A percentile compares a stretch with the other conserved stretches of the same genome.
Evolutionary conservation across 1,140 invertebrate species (phyloP).

Genomic region (Meloidogyne chitwoodi): DNA sequence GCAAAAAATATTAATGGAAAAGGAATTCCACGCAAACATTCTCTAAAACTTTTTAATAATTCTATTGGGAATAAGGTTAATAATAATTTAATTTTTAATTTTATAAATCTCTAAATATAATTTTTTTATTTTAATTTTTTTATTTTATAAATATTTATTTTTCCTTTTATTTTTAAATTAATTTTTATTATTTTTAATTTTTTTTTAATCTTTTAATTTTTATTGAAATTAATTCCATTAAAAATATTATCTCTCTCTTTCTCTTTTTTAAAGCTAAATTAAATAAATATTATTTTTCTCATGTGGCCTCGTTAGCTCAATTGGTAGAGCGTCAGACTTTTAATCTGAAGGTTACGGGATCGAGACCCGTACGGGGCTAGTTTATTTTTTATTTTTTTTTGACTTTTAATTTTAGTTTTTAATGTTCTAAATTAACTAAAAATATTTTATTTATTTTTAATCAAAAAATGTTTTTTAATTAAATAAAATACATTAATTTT

Average conservation of each 20-base stretch:
- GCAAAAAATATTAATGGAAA: conserved; percentile 39
- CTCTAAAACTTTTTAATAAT: conserved; percentile 53
- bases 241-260: neutral
- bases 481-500: neutral
- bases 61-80: conserved; percentile 28
- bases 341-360: conserved; percentile 30
- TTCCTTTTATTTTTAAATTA: neutral
- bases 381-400: neutral
- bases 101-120: neutral
- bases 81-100: neutral
- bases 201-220: too few species aligned
- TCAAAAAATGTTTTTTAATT: neutral
- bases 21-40: conserved; percentile 50
- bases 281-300: neutral
- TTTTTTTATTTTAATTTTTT: conserved; percentile 9
- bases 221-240: too few species aligned
- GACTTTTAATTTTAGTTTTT: neutral
- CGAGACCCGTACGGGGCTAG: conserved; percentile 27
- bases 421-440: too few species aligned
- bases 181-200: neutral
- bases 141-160: neutral
- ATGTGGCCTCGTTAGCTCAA: conserved; percentile 25
- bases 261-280: neutral
- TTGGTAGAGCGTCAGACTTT: conserved; percentile 34
- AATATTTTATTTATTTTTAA: too few species aligned